Evolutionary conservation across 2,888 invertebrate species (phyloP).

Genomic region (Bugulina stolonifera): DNA sequence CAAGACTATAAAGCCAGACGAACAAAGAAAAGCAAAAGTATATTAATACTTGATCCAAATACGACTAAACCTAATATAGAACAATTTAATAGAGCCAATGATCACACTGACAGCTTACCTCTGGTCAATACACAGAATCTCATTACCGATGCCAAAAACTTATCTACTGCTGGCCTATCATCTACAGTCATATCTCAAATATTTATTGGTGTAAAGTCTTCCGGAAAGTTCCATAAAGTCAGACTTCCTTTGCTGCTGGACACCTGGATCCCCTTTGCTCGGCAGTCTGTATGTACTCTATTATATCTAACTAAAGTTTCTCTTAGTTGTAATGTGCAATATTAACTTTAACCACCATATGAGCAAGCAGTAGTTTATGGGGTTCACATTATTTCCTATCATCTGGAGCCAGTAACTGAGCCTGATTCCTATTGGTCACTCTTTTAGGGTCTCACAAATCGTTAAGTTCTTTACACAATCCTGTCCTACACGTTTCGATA

Average conservation of each 20-base stretch:
- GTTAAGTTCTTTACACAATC: no score
- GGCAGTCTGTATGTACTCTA: slow-evolving; percentile 79
- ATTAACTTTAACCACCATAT: no score
- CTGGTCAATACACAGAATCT: no score
- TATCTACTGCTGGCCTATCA: background rate
- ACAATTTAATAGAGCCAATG: background rate
- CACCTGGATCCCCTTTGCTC: slow-evolving; percentile 91
- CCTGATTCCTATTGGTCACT: no score
- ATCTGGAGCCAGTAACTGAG: no score
- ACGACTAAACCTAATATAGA: background rate
- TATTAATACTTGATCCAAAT: background rate
- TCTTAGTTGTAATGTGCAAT: no score
- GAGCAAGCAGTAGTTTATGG: no score
- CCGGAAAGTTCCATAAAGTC: slow-evolving; percentile 75
- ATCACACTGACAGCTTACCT: no score
- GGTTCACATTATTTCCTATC: no score
- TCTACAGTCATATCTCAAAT: slow-evolving; percentile 59
- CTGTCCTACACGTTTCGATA: no score
- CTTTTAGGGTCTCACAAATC: no score
- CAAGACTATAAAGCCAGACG: background rate
- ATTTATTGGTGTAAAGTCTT: slow-evolving; percentile 92
- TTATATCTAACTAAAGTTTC: no score
- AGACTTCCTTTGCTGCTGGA: slow-evolving; percentile 79
- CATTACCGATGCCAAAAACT: background rate
- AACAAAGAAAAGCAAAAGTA: slow-evolving; percentile 6